Percentiles rank a stretch among this genome's conserved stretches.
These are phyloP conservation scores for Drosophila kohkoa DNA, from an alignment of 1,140 invertebrate species.

Conservation along the genomic window DNA sequence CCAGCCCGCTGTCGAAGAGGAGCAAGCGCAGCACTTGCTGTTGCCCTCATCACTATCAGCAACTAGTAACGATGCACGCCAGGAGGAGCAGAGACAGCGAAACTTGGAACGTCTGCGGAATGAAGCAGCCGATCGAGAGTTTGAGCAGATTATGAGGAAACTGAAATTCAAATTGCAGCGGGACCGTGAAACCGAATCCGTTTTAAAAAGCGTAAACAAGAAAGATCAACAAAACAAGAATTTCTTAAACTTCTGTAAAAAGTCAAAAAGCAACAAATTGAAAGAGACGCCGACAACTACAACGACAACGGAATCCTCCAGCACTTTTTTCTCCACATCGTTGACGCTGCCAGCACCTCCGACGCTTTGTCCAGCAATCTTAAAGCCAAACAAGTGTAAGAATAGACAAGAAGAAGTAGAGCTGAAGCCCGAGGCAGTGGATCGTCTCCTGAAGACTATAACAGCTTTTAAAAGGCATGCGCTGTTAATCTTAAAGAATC, in stretches of 20 bases:
- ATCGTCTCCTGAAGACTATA: slow-evolving; percentile 19
- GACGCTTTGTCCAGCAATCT: not conserved
- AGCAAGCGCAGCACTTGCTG: not conserved
- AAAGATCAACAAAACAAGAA: not conserved
- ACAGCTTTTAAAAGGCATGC: slow-evolving; percentile 42
- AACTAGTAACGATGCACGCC: not conserved
- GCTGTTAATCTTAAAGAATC: slow-evolving; percentile 35
- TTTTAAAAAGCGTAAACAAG: not conserved
- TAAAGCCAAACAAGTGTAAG: not conserved
- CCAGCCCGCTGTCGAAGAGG: too few species aligned
- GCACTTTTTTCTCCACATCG: not conserved
- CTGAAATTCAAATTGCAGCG: not conserved
- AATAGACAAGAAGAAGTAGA: not conserved
- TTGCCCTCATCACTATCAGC: not conserved
- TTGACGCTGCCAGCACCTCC: not conserved
- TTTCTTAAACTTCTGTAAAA: not conserved
- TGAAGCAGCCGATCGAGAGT: slow-evolving; percentile 31
- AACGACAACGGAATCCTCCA: not conserved
- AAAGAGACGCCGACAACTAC: not conserved
- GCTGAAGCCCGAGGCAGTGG: not conserved
- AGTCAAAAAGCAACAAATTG: not conserved
- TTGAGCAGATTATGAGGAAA: slow-evolving; percentile 22
- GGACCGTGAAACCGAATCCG: not conserved
- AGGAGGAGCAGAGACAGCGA: not conserved
- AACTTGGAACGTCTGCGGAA: slow-evolving; percentile 29